Conservation (phyloP, 2,113 vertebrate species). For the Gambusia affinis region DNA sequence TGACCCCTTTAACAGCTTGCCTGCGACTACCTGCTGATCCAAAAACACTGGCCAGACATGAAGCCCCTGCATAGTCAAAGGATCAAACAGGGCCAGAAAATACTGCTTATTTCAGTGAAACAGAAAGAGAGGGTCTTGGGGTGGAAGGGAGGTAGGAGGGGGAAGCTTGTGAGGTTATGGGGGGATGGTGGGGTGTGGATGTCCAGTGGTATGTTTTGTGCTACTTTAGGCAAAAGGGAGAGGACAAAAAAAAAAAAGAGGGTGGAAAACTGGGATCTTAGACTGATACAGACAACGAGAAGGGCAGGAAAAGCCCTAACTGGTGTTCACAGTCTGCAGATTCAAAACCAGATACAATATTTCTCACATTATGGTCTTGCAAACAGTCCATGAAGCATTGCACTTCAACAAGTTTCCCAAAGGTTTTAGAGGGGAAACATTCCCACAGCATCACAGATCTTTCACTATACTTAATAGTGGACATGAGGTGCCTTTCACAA, state of each 20-base stretch:
- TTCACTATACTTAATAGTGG: too few species aligned
- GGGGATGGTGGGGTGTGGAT: conserved; percentile 8
- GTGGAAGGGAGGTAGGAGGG: background rate
- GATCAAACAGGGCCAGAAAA: conserved; percentile 92
- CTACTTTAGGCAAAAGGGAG: conserved; percentile 56
- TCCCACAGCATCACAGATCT: too few species aligned
- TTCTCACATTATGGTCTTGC: background rate
- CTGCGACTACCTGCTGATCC: conserved; percentile 96
- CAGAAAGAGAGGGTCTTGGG: conserved; percentile 66
- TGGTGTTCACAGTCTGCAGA: background rate
- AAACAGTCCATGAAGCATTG: too few species aligned
- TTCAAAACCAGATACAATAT: too few species aligned
- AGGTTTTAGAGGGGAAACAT: too few species aligned
- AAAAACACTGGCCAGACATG: conserved; percentile 96
- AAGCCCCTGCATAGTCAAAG: conserved; percentile 86
- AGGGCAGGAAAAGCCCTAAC: conserved; percentile 39
- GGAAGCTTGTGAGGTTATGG: conserved; percentile 7
- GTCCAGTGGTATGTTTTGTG: conserved; percentile 75
- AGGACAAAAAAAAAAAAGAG: background rate
- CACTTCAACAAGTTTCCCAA: too few species aligned
- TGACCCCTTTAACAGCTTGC: conserved; percentile 90
- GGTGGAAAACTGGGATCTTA: conserved; percentile 16
- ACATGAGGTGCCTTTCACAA: too few species aligned
- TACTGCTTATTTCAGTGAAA: conserved; percentile 86
- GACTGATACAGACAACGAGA: conserved; percentile 38